phyloP scores from a whole-genome alignment of 2,113 vertebrate species.

The Cariama cristata region DNA sequence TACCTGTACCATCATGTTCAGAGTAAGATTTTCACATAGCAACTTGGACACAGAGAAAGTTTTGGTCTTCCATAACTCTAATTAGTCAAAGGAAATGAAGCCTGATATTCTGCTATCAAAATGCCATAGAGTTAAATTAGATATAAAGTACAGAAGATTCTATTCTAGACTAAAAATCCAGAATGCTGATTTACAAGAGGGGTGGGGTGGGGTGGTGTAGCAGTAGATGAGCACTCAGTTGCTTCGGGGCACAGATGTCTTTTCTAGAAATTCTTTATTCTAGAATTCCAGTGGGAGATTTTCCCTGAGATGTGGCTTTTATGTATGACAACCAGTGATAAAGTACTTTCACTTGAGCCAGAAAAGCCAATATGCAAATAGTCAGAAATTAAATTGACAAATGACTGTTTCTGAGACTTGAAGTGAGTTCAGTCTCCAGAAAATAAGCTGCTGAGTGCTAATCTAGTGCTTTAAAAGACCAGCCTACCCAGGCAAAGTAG shows the following conservation, averaged over 20 bases:
- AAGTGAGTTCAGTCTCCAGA: neutral
- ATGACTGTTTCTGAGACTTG: constrained; percentile 3
- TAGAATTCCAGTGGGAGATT: neutral
- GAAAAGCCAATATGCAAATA: constrained; percentile 32
- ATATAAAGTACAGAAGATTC: neutral
- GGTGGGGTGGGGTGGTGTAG: neutral
- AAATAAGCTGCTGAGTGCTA: neutral
- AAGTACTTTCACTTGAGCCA: neutral
- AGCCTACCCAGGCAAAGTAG: constrained; percentile 32
- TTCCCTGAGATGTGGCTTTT: neutral
- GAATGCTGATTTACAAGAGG: neutral
- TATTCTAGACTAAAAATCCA: neutral
- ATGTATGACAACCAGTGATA: neutral
- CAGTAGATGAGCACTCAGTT: neutral
- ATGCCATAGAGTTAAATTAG: neutral
- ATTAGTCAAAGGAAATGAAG: neutral
- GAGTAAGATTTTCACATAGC: neutral
- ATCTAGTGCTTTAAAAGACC: constrained; percentile 7
- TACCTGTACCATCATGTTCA: neutral
- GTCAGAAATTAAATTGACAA: constrained; percentile 39
- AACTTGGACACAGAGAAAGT: neutral
- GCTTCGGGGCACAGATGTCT: neutral
- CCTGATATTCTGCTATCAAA: neutral
- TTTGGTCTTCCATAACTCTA: neutral
- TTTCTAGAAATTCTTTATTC: constrained; percentile 12